Evolutionary conservation across 1,140 invertebrate species (phyloP), one percentile per base, ranked within the genome.

Genomic region (Centruroides vittatus): DNA sequence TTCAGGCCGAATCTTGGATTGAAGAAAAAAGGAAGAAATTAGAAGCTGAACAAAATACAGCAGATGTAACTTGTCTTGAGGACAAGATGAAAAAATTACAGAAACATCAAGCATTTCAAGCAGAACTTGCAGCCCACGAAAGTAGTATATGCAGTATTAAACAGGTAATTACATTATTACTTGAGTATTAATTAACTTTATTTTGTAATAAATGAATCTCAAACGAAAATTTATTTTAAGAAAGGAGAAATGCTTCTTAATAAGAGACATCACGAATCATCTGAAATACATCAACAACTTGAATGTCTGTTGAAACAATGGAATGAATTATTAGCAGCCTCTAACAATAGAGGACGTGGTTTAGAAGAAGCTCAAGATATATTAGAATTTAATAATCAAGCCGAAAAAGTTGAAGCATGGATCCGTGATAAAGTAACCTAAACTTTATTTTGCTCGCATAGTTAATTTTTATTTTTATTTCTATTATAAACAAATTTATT

Each of bases 311-410:
- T 85, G 9, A 73, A 76, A 3, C 82, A 84, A n/a, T 95, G 92
- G 93, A 78, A 82, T 23, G 81, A 84, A 66, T 75, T 98, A 3
- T 74, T 93, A n/a, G 70, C 83, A 2, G 88, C 89, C 60, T 85
- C 92, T 1, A 80, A 82, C 63, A 80, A 87, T 61, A 75, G 82
- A 61, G 89, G 90, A 12, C 82, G 88, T 68, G 94, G 93, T 4
- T 75, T 98, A 5, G 93, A 97, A 74, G 95, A 98, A 72, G 94
- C 94, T 0, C 90, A 95, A 71, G 94, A 98, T 70, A 95, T 98
- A 58, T 77, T 98, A 3, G 90, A 96, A 72, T 98, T 98, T 73
- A 95, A 97, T 71, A 95, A 93, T 71, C 88, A 96, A 71, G 81
- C 94, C 49, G 92, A 98, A 65, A 90, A 93, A 72, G 91, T 97